Evolutionary conservation across 2,113 vertebrate species (phyloP), one percentile per base, ranked within the genome.

Genomic region (Cynopterus brachyotis): DNA sequence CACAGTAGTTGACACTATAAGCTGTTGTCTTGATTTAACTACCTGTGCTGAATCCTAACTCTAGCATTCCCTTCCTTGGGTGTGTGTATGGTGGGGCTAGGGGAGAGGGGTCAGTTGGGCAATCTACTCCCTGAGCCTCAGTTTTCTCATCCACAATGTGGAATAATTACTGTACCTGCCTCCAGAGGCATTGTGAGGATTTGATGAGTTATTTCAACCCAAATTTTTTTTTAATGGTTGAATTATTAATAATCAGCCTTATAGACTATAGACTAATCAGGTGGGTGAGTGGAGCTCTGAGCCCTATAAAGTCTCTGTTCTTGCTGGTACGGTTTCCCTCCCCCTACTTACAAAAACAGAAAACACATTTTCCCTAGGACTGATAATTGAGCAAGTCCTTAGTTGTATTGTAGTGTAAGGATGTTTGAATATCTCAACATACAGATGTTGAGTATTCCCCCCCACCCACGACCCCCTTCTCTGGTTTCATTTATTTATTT

Each of bases 191-290:
- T 89, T 79, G 55, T 4, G 55, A 40, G 35, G 83, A 42, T 32
- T 59, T 6, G 9, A 9, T 55, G 76, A 94, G 72, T 89, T 86
- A 72, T 50, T 67, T 30, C 32, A 79, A 87, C 37, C 59, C n/a
- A 59, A 57, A 73, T 59, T 50, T 24, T 82, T 80, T 60, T 50
- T 24, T 60, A 90, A 62, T 7, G 76, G 70, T 94, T 96, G 78
- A 70, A 81, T 91, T 66, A 79, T 82, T 83, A 86, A 80, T 87
- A 86, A 83, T 93, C 62, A 92, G 53, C 70, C 69, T 92, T 95
- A 76, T 70, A 28, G 76, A 64, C 66, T 67, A 17, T 50, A 80
- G 62, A 50, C 66, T 59, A 55, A 42, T 87, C 88, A 53, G 62
- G 72, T 50, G 53, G 82, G 85, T 57, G 60, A 92, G 12, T 17